phyloP scores from a whole-genome alignment of 1,140 invertebrate species.

The Potamilus streckersoni region DNA sequence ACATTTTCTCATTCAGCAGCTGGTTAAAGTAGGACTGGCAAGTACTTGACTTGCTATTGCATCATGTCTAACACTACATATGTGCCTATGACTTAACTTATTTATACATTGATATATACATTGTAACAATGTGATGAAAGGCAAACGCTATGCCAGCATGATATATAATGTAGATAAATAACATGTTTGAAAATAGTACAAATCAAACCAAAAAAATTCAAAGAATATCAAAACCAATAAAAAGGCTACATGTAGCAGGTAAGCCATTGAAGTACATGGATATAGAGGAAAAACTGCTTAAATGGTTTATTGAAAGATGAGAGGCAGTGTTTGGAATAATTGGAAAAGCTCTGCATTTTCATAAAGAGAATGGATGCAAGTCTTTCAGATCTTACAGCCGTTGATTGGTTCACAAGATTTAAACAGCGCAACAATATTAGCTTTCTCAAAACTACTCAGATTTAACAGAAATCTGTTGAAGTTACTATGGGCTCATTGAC shows the following conservation, averaged over 20 bases:
- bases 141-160: too few species aligned
- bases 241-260: background rate
- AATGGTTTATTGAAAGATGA: slow-evolving; percentile 1
- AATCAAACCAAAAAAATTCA: background rate
- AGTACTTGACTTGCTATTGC: too few species aligned
- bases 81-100: too few species aligned
- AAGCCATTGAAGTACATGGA: background rate
- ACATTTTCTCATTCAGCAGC: too few species aligned
- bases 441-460: slow-evolving; percentile 5
- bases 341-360: slow-evolving; percentile 1
- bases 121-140: too few species aligned
- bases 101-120: too few species aligned
- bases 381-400: slow-evolving; percentile 5
- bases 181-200: too few species aligned
- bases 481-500: slow-evolving; percentile 1
- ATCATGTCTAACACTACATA: too few species aligned
- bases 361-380: background rate
- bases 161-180: too few species aligned
- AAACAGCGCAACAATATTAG: slow-evolving; percentile 1
- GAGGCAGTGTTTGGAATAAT: slow-evolving; percentile 1
- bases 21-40: too few species aligned
- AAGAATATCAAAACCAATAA: background rate
- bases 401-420: slow-evolving; percentile 5
- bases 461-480: background rate
- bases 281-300: background rate